Conservation (phyloP, 1,140 invertebrate species). For the Zaprionus capensis region DNA sequence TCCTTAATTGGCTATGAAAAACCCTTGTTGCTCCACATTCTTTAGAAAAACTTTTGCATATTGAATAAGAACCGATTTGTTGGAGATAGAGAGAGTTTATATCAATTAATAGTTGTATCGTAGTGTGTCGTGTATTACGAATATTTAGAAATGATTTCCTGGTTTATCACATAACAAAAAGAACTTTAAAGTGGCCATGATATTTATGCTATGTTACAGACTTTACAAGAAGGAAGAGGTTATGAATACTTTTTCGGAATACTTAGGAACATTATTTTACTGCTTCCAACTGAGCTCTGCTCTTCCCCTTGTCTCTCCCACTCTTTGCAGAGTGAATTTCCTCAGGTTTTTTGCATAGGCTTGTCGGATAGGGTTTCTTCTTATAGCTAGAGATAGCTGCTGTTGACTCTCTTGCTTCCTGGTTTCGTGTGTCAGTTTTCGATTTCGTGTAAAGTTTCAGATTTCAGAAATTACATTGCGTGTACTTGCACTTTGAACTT, state of each 20-base stretch:
- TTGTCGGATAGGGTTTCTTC: constrained; percentile 5
- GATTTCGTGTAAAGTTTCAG: constrained; percentile 14
- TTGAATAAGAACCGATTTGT: background rate
- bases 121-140: background rate
- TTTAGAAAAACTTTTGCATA: background rate
- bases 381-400: constrained; percentile 1
- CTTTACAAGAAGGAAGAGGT: no score
- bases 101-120: background rate
- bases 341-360: background rate
- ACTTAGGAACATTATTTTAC: background rate
- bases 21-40: constrained; percentile 5
- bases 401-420: constrained; percentile 14
- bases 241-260: no score
- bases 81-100: background rate
- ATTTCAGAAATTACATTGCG: constrained; percentile 13
- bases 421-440: constrained; percentile 11
- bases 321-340: background rate
- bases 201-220: no score
- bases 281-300: background rate
- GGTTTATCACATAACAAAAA: background rate
- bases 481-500: constrained; percentile 26
- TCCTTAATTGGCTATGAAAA: background rate
- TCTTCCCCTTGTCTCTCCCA: background rate
- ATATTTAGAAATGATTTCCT: background rate
- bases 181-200: no score